phyloP scores from a whole-genome alignment of 2,888 invertebrate genomes.

The Chrysopilus asiliformis region DNA sequence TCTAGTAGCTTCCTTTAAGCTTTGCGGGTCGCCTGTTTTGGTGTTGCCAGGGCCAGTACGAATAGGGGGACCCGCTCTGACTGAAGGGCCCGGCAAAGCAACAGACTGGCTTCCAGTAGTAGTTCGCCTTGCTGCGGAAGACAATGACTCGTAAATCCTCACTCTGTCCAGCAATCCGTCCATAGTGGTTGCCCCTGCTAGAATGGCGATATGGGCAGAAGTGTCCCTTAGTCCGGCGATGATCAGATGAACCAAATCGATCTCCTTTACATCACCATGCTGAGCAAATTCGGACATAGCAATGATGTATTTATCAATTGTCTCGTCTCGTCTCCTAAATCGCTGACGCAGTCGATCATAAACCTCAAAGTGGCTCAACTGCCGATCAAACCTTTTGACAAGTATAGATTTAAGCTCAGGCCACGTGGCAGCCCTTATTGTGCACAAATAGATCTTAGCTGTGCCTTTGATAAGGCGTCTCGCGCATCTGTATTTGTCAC shows the following conservation, averaged over 20 bases:
- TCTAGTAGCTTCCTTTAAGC: too few relatives aligned
- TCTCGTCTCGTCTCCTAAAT: constrained; percentile 4
- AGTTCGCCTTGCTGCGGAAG: neutral
- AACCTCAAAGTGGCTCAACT: constrained; percentile 5
- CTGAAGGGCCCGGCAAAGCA: neutral
- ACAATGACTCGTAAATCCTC: constrained; percentile 9
- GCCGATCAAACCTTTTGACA: constrained; percentile 6
- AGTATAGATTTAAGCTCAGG: constrained; percentile 3
- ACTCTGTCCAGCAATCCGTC: constrained; percentile 3
- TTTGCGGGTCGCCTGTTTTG: neutral
- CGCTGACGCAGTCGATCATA: constrained; percentile 6
- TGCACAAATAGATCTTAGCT: constrained; percentile 4
- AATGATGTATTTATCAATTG: constrained; percentile 7
- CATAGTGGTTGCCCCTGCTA: constrained; percentile 7
- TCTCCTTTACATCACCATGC: constrained; percentile 6
- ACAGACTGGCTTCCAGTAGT: neutral
- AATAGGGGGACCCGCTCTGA: neutral
- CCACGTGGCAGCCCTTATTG: constrained; percentile 4
- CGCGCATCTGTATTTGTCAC: neutral
- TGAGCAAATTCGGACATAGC: constrained; percentile 11
- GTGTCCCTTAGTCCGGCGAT: constrained; percentile 8
- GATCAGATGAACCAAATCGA: constrained; percentile 7
- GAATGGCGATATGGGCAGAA: constrained; percentile 9
- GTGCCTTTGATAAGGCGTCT: constrained; percentile 3
- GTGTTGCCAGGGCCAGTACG: neutral